Evolutionary conservation across 2,888 invertebrate species (phyloP).

Genomic region (Drosophila nr. perissopoda): DNA sequence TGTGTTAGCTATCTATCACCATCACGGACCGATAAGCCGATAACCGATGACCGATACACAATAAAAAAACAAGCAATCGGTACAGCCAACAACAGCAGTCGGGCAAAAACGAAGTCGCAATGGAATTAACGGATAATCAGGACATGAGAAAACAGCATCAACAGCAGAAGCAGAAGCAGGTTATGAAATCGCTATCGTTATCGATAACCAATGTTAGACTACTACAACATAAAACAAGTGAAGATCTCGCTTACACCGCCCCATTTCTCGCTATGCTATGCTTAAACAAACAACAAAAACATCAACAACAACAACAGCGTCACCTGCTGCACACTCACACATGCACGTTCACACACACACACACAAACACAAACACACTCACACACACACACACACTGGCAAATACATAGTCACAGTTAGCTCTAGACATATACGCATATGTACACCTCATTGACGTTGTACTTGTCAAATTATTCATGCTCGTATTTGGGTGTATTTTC

Average conservation of each 20-base stretch:
- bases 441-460: slow-evolving; percentile 74
- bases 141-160: slow-evolving; percentile 10
- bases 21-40: slow-evolving; percentile 31
- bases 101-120: slow-evolving; percentile 10
- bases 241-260: slow-evolving; percentile 44
- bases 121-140: slow-evolving; percentile 11
- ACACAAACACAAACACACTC: slow-evolving; percentile 19
- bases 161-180: slow-evolving; percentile 36
- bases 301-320: slow-evolving; percentile 12
- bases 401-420: slow-evolving; percentile 17
- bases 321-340: slow-evolving; percentile 13
- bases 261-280: slow-evolving; percentile 51
- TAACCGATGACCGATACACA: slow-evolving; percentile 14
- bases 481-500: slow-evolving; percentile 77
- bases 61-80: slow-evolving; percentile 15
- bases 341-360: slow-evolving; percentile 13
- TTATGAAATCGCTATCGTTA: slow-evolving; percentile 37
- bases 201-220: slow-evolving; percentile 31
- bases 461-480: slow-evolving; percentile 78
- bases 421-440: slow-evolving; percentile 41
- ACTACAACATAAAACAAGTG: slow-evolving; percentile 9
- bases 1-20: slow-evolving; percentile 28
- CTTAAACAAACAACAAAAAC: slow-evolving; percentile 29
- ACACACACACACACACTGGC: slow-evolving; percentile 15
- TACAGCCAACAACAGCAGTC: slow-evolving; percentile 31